Conservation (phyloP, 2,113 vertebrate species). For the Rhabdomys dilectus region DNA sequence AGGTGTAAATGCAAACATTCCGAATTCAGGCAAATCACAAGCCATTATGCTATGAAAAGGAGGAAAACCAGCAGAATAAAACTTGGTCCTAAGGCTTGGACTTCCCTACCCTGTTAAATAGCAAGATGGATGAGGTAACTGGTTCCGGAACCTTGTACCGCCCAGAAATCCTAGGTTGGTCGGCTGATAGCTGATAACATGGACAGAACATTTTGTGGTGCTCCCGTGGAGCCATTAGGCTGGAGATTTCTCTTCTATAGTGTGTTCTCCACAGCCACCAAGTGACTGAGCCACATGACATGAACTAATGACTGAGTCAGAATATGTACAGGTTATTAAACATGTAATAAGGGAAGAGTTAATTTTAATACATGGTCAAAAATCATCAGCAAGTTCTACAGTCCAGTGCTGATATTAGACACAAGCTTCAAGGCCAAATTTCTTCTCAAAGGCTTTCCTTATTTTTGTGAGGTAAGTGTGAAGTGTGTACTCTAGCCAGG, state of each 20-base stretch:
- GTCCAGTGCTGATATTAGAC: constrained; percentile 78
- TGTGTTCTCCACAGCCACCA: neutral
- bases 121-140: constrained; percentile 69
- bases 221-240: neutral
- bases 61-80: constrained; percentile 42
- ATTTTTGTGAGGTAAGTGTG: neutral
- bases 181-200: constrained; percentile 67
- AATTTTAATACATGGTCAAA: constrained; percentile 75
- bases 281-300: neutral
- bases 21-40: constrained; percentile 76
- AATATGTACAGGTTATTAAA: constrained; percentile 80
- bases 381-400: constrained; percentile 74
- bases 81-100: constrained; percentile 79
- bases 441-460: neutral
- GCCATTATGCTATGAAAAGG: constrained; percentile 64
- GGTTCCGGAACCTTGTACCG: neutral
- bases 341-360: constrained; percentile 62
- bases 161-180: neutral
- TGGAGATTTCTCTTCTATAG: neutral
- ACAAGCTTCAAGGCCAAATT: neutral
- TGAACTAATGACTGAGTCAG: neutral
- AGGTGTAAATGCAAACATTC: constrained; percentile 84
- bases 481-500: neutral
- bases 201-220: constrained; percentile 8
- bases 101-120: neutral